Base-by-base conservation (phyloP, 1,140 invertebrate species). In the Calosoma granatense region DNA sequence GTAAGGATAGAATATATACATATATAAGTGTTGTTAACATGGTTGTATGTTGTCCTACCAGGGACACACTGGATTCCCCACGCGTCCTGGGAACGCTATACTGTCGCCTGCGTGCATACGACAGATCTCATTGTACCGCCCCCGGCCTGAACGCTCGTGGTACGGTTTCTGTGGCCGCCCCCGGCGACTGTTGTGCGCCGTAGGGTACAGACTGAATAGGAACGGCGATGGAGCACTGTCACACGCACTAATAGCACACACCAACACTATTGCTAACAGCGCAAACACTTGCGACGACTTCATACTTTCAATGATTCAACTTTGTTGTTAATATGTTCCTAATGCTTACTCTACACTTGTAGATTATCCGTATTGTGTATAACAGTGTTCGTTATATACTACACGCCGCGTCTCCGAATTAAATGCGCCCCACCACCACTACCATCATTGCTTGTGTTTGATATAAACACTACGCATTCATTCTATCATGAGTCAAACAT, bases 1-100 rank as follows among this genome's bases (percentile, higher is more conserved):
- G n/a, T n/a, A n/a, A n/a, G n/a, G n/a, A n/a, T n/a, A n/a, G n/a
- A n/a, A n/a, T n/a, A n/a, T n/a, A n/a, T n/a, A n/a, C n/a, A n/a
- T n/a, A n/a, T n/a, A n/a, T n/a, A n/a, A n/a, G n/a, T n/a, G n/a
- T n/a, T n/a, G n/a, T n/a, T n/a, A n/a, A n/a, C n/a, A n/a, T n/a
- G n/a, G n/a, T n/a, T n/a, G n/a, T n/a, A n/a, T n/a, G n/a, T n/a
- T n/a, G n/a, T n/a, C n/a, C 22, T 47, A 60, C 22, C 67, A 71
- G 9, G 66, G 66, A 57, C 70, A 71, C 1, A 71, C 61, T 12
- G 70, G 68, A 51, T 62, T 65, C n/a, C 67, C 64, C n/a, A 64
- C 60, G 56, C 62, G 51, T 47, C 70, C 70, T 1, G 68, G 70
- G 61, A 67, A 71, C 1, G 68, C 66, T n/a, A 68, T 59, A 22